Evolutionary conservation across 2,797 vertebrate species (phyloP).

Genomic region (Lophotriccus pileatus): DNA sequence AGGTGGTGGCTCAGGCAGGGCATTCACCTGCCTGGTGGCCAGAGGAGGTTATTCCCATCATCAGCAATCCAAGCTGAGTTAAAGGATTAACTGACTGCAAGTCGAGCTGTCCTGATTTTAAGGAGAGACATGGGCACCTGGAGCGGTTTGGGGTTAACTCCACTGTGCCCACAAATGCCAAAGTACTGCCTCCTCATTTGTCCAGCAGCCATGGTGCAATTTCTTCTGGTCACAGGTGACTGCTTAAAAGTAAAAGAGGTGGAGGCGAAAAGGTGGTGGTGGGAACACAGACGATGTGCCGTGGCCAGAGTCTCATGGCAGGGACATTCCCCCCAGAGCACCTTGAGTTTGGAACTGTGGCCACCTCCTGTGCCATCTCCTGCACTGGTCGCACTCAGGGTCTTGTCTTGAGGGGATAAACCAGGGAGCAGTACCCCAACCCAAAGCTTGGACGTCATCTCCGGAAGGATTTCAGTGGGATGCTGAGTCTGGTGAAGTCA

Average conservation of each 20-base stretch:
- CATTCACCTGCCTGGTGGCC: not conserved
- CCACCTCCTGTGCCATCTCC: not conserved
- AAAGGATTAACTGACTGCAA: not conserved
- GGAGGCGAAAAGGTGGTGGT: not conserved
- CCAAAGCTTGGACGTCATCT: not conserved
- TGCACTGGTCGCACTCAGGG: not conserved
- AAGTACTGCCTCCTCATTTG: not conserved
- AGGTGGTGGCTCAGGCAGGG: not conserved
- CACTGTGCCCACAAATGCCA: not conserved
- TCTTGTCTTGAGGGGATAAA: not conserved
- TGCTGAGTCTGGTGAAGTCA: not conserved
- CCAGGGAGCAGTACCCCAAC: not conserved
- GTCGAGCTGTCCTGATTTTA: not conserved
- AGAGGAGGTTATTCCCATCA: not conserved
- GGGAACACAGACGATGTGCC: not conserved
- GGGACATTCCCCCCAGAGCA: not conserved
- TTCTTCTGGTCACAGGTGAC: slow-evolving; percentile 41
- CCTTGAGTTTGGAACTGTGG: not conserved
- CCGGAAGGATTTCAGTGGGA: not conserved
- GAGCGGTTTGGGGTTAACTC: not conserved
- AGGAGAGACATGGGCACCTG: not conserved
- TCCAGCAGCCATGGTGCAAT: not conserved
- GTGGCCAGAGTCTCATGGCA: accelerated
- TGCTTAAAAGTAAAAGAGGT: not conserved
- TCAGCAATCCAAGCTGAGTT: not conserved